Evolutionary conservation across 2,888 invertebrate genomes (phyloP), one percentile per base, ranked within the genome.

Genomic region (Leptopterna dolabrata): DNA sequence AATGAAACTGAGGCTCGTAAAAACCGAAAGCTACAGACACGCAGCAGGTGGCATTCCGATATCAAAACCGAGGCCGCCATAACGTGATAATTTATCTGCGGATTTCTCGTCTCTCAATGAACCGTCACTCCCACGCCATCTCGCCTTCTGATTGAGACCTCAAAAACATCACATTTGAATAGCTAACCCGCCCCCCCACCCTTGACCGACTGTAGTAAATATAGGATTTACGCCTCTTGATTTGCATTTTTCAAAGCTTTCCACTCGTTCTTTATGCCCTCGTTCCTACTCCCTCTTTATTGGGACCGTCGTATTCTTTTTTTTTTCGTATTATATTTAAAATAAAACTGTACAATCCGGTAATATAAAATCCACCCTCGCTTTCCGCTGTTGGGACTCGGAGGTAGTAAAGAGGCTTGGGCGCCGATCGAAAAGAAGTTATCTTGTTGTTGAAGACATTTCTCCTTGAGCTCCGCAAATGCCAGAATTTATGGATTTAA

Each of bases 361-460:
- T 73, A 36, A 73, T 73, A 73, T 73, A 73, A 73, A 73, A 73
- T 36, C 73, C 73, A 73, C 73, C 73, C 73, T 73, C 73, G 73
- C 73, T 36, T 30, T 41, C 7, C 73, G 24, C 24, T 9, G 63
- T 24, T 24, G 63, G 63, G 14, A 36, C 36, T 73, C 71, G 41
- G n/a, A n/a, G n/a, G 73, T 16, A n/a, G 36, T 36, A 36, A 73
- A 73, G 41, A 30, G 16, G 41, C 41, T 73, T 36, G 30, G 36
- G 30, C 73, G 36, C 71, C 36, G 73, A 73, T 73, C 73, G 41
- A 29, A 73, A 73, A 41, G 30, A 19, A 73, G 73, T 73, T 41
- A 41, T 73, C 73, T 19, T 14, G 36, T 41, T 36, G 30, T 73
- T 73, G 41, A 73, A 36, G 41, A 29, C 36, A 9, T 30, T n/a